A percentile compares a stretch with the other conserved stretches of the same genome.
phyloP scores from a whole-genome alignment of 2,797 vertebrate species.

The Sebastes oblongus region DNA sequence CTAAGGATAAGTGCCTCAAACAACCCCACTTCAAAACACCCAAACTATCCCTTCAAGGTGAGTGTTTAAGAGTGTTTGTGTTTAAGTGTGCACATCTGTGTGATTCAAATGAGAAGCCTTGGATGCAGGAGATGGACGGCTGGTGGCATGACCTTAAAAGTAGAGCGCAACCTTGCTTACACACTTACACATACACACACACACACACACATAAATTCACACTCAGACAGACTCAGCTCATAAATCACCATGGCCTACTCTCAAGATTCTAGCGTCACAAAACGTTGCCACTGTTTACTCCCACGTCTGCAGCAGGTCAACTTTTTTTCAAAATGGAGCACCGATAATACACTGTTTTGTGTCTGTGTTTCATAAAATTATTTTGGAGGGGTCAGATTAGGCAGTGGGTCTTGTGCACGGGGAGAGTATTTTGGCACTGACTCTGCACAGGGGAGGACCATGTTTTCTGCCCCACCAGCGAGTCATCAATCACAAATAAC shows the following conservation, averaged over 20 bases:
- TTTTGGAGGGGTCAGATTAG: not conserved
- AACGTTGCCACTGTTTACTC: constrained; percentile 41
- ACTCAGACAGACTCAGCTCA: constrained; percentile 28
- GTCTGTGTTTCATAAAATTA: not conserved
- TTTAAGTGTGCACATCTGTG: not conserved
- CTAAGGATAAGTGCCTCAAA: not conserved
- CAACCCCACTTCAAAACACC: not conserved
- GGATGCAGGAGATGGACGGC: not conserved
- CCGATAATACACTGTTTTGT: not conserved
- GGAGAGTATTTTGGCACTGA: not conserved
- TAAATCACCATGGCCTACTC: constrained; percentile 62
- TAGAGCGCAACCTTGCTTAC: constrained; percentile 19
- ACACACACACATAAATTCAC: not conserved
- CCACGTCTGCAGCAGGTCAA: constrained; percentile 31
- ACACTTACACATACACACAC: not conserved
- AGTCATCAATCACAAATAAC: constrained; percentile 28
- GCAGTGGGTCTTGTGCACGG: not conserved
- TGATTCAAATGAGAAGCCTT: constrained; percentile 12
- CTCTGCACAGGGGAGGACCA: not conserved
- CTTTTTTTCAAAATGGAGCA: constrained; percentile 27
- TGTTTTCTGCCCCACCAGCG: not conserved
- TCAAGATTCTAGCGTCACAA: constrained; percentile 26
- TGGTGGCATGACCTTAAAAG: constrained; percentile 28
- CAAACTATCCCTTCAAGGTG: not conserved
- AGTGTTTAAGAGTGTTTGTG: not conserved